Evolutionary conservation across 2,888 invertebrate species (phyloP), one percentile per base, ranked within the genome.

Genomic region (Hirtodrosophila trivittata): DNA sequence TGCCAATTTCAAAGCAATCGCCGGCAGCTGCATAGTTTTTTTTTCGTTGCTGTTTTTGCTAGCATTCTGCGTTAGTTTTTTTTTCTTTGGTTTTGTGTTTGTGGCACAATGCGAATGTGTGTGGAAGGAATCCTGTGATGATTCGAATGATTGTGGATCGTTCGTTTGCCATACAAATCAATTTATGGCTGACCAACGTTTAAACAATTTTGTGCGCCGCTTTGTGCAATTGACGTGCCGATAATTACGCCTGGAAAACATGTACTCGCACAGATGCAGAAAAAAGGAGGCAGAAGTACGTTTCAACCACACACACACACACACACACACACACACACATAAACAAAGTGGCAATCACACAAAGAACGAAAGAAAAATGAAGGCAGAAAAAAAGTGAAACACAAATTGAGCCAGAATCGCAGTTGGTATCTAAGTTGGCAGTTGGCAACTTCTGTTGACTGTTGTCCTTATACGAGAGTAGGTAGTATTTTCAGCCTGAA

Each of bases 171-270:
- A 60, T 64, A 64, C 69, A 78, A 75, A 78, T 78, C 83, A 85
- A 80, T 73, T 75, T 82, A 75, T 85, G 76, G 68, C 83, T 82
- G 78, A 66, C 72, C 76, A 86, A 55, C 66, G 76, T 55, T 83
- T 86, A 70, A 81, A 77, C 82, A 71, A 75, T 82, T 85, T 86
- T 69, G 18, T 64, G 81, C 66, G 76, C 74, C 72, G 83, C 88
- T 89, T 89, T 89, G 89, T 89, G 88, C 86, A 88, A 86, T 88
- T 89, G 88, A 89, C 88, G 87, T 82, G 87, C 74, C 77, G 86
- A 87, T 89, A 89, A 89, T 89, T 89, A 89, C 87, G 82, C 84
- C 88, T 69, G 75, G 66, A 72, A 39, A 51, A 54, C 58, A 69
- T 56, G 42, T 56, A 38, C 54, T 59, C 60, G 60, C 54, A 51